Conservation (phyloP, 1,140 invertebrate species). For the Sarcophaga bullata region DNA sequence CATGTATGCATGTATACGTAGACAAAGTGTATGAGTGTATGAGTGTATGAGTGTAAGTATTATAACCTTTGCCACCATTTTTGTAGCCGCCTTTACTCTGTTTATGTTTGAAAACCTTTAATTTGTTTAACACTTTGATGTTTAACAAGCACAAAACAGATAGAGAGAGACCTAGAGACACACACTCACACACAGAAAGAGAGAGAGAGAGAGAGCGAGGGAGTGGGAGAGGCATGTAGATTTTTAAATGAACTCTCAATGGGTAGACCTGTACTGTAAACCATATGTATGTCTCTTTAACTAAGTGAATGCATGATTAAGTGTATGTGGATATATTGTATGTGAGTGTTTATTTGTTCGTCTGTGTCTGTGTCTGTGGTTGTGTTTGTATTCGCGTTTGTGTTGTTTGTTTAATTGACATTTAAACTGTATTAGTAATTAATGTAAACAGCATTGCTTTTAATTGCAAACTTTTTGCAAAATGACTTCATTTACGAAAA, state of each 20-base stretch:
- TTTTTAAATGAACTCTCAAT: no score
- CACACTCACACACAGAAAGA: not conserved
- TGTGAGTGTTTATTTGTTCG: not conserved
- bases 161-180: not conserved
- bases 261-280: no score
- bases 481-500: not conserved
- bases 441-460: conserved; percentile 6
- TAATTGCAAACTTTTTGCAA: not conserved
- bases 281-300: no score
- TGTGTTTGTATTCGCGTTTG: not conserved
- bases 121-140: conserved; percentile 26
- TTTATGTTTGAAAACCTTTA: conserved; percentile 13
- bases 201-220: not conserved
- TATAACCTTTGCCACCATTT: not conserved
- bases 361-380: no score
- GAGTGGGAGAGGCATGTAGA: not conserved
- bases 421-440: conserved; percentile 22
- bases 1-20: not conserved
- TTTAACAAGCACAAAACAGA: not conserved
- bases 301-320: no score
- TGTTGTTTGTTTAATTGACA: conserved; percentile 3
- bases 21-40: not conserved
- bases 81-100: not conserved
- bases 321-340: no score
- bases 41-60: not conserved